These are phyloP conservation scores for Molossus alvarezi DNA, from an alignment of 2,797 vertebrate species.

Conservation along the genomic window DNA sequence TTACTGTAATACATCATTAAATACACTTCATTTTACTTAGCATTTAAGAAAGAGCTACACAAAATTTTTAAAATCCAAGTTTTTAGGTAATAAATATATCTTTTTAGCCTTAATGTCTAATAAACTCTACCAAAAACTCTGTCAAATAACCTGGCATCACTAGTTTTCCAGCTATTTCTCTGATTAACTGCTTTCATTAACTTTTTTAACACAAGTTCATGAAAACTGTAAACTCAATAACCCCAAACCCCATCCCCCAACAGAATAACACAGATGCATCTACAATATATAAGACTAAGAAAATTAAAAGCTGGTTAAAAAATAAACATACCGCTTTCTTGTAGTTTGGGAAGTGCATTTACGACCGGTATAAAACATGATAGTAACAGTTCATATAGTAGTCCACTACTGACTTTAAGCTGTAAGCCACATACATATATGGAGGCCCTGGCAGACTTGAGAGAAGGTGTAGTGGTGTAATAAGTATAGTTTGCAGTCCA, in stretches of 20 bases:
- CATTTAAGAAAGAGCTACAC: slow-evolving; percentile 75
- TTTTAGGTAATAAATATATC: slow-evolving; percentile 61
- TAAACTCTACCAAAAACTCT: slow-evolving; percentile 37
- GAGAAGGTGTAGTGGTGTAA: slow-evolving; percentile 93
- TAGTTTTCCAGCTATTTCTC: slow-evolving; percentile 71
- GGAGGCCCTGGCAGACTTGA: slow-evolving; percentile 94
- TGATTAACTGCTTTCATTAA: slow-evolving; percentile 68
- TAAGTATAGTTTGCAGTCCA: slow-evolving; percentile 94
- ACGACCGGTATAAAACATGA: slow-evolving; percentile 96
- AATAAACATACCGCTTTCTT: slow-evolving; percentile 99
- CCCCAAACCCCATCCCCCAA: slow-evolving; percentile 80
- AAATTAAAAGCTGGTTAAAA: slow-evolving; percentile 95
- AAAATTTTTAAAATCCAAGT: slow-evolving; percentile 54
- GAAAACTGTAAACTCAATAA: slow-evolving; percentile 75
- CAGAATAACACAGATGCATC: slow-evolving; percentile 92
- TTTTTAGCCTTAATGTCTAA: slow-evolving; percentile 68
- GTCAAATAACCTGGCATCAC: slow-evolving; percentile 64
- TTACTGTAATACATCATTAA: slow-evolving; percentile 74
- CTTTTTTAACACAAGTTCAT: slow-evolving; percentile 73
- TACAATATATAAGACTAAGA: slow-evolving; percentile 92
- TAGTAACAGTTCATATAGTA: slow-evolving; percentile 97
- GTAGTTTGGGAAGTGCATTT: slow-evolving; percentile 97
- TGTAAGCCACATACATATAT: slow-evolving; percentile 95
- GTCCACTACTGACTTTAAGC: slow-evolving; percentile 97
- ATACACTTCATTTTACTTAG: slow-evolving; percentile 75